These are phyloP conservation scores for Lepidocyrtinus sp. DNA, from an alignment of 2,888 invertebrate genomes.

Conservation along the genomic window DNA sequence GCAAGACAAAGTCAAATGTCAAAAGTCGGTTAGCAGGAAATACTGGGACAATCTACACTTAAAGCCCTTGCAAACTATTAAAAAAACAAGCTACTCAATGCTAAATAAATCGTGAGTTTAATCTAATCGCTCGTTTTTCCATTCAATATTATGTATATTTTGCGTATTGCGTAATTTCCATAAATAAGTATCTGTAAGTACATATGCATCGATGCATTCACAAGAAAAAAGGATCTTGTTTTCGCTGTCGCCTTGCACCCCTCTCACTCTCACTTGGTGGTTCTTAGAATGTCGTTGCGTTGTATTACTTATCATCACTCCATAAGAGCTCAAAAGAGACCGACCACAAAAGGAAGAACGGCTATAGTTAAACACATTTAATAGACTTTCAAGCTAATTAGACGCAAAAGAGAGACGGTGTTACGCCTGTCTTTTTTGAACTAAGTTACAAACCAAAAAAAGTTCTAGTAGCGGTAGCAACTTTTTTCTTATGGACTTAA, in stretches of 20 bases:
- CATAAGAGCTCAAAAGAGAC: slow-evolving; percentile 63
- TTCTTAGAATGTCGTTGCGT: slow-evolving; percentile 33
- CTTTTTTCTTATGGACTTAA: not conserved
- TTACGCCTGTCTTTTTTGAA: slow-evolving; percentile 49
- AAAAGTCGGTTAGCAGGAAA: too few species aligned
- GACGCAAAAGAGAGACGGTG: slow-evolving; percentile 64
- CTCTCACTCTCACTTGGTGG: not conserved
- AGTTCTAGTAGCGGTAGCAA: not conserved
- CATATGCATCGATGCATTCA: not conserved
- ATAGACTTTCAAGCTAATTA: slow-evolving; percentile 67
- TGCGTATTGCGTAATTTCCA: too few species aligned
- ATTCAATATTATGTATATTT: too few species aligned
- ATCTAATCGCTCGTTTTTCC: too few species aligned
- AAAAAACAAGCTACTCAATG: too few species aligned
- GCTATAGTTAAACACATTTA: slow-evolving; percentile 57
- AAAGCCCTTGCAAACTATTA: too few species aligned
- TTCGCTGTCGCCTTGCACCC: not conserved
- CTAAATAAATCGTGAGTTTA: too few species aligned
- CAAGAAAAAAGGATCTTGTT: not conserved
- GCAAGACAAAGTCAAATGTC: too few species aligned
- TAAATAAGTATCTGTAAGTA: too few species aligned
- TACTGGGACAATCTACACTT: too few species aligned
- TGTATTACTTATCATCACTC: slow-evolving; percentile 53
- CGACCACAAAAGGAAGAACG: slow-evolving; percentile 59
- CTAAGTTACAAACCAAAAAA: too few species aligned